A percentile compares a stretch with the other conserved stretches of the same genome.
Evolutionary conservation across 2,113 vertebrate species (phyloP).

Genomic region (Gadus macrocephalus): DNA sequence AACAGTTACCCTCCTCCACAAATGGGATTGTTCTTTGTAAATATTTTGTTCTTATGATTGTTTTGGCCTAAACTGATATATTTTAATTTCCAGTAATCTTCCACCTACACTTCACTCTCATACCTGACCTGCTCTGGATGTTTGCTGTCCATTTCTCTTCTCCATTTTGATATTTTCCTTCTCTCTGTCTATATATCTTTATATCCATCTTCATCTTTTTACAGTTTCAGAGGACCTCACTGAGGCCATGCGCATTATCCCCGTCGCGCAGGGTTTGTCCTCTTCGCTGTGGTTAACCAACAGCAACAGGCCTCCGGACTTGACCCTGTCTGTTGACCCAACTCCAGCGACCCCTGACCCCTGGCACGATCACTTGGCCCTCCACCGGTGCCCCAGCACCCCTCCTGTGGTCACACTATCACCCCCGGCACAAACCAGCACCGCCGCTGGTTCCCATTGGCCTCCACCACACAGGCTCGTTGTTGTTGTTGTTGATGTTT

Average conservation of each 20-base stretch:
- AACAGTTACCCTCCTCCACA: too few species aligned
- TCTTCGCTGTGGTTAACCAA: conserved; percentile 13
- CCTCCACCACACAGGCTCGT: conserved; percentile 10
- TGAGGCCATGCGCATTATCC: background rate
- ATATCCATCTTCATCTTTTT: background rate
- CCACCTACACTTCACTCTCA: background rate
- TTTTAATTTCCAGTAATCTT: background rate
- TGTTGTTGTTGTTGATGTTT: background rate
- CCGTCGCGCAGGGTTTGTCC: conserved; percentile 25
- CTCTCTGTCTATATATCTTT: background rate
- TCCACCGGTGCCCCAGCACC: conserved; percentile 52
- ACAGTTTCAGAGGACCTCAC: conserved; percentile 29
- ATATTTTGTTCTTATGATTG: too few species aligned
- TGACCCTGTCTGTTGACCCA: background rate
- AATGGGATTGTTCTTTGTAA: too few species aligned
- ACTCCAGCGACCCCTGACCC: conserved; percentile 9
- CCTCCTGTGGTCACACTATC: background rate
- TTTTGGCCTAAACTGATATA: too few species aligned
- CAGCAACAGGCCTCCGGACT: background rate
- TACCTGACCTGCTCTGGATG: background rate
- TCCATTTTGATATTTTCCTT: background rate
- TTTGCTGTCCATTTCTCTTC: background rate
- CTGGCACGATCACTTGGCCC: conserved; percentile 74
- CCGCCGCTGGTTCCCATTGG: background rate
- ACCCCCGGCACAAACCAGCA: background rate